Evolutionary conservation across 2,797 vertebrate species (phyloP).

Genomic region (Melanotaenia boesemani): DNA sequence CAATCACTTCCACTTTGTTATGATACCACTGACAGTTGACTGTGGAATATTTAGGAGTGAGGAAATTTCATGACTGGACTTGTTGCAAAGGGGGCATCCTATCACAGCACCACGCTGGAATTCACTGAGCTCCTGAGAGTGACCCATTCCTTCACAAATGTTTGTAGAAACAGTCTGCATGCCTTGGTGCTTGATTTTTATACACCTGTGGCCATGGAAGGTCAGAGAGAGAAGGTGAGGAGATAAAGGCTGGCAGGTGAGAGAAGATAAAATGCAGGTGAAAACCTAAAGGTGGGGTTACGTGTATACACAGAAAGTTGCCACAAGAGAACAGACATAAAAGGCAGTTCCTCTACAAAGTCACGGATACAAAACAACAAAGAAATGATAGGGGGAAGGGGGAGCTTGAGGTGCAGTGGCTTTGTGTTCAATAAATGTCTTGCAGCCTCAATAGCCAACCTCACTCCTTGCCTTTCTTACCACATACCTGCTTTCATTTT

Average conservation of each 20-base stretch:
- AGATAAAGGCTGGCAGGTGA: not conserved
- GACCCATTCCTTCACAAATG: no score
- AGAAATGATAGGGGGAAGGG: slow-evolving; percentile 9
- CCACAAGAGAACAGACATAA: slow-evolving; percentile 20
- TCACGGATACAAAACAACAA: slow-evolving; percentile 30
- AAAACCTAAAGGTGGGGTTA: slow-evolving; percentile 4
- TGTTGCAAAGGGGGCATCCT: no score
- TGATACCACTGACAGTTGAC: no score
- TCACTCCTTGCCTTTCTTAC: slow-evolving; percentile 20
- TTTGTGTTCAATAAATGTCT: slow-evolving; percentile 45
- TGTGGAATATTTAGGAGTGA: no score
- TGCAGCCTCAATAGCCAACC: slow-evolving; percentile 13
- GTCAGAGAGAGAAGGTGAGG: not conserved
- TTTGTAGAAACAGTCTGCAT: no score
- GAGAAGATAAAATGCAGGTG: not conserved
- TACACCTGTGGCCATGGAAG: no score
- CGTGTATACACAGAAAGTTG: not conserved
- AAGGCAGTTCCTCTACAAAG: slow-evolving; percentile 28
- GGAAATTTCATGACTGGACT: no score
- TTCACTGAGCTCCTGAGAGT: no score
- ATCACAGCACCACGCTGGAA: no score
- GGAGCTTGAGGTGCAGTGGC: slow-evolving; percentile 19
- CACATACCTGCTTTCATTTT: slow-evolving; percentile 29
- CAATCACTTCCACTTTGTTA: no score
- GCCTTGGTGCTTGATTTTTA: no score